Evolutionary conservation across 2,888 invertebrate genomes (phyloP).

Genomic region (Notocelia uddmanniana): DNA sequence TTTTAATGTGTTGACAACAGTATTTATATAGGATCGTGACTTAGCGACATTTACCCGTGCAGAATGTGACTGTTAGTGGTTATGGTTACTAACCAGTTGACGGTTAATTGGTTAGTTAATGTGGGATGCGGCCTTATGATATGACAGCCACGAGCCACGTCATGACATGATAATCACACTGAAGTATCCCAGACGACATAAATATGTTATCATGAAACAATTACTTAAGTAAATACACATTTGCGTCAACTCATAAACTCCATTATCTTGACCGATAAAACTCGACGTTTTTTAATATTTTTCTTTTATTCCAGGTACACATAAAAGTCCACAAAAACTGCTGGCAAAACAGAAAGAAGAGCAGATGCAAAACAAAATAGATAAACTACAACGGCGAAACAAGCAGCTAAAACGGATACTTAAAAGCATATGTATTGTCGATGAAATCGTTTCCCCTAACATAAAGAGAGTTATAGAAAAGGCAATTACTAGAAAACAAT

Average conservation of each 20-base stretch:
- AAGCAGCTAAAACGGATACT: conserved; percentile 37
- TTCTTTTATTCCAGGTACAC: not conserved
- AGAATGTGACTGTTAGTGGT: too few species aligned
- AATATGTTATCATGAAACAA: not conserved
- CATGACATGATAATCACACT: too few species aligned
- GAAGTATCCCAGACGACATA: too few species aligned
- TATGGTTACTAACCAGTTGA: too few species aligned
- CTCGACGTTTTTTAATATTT: not conserved
- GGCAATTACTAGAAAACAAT: conserved; percentile 16
- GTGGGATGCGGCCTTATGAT: too few species aligned
- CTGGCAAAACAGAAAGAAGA: not conserved
- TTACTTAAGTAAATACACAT: not conserved
- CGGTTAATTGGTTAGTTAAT: too few species aligned
- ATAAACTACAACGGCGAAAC: conserved; percentile 28
- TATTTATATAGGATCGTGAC: too few species aligned
- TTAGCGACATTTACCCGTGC: too few species aligned
- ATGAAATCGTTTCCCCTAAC: conserved; percentile 35
- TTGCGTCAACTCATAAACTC: not conserved
- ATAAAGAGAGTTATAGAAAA: conserved; percentile 34
- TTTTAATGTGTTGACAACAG: too few species aligned
- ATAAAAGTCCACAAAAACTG: not conserved
- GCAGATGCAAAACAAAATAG: conserved; percentile 25
- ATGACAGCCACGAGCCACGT: too few species aligned
- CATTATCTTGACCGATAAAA: not conserved
- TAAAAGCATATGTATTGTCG: conserved; percentile 28